These are phyloP conservation scores for Limonius californicus DNA, from an alignment of 1,140 invertebrate species.

Conservation along the genomic window DNA sequence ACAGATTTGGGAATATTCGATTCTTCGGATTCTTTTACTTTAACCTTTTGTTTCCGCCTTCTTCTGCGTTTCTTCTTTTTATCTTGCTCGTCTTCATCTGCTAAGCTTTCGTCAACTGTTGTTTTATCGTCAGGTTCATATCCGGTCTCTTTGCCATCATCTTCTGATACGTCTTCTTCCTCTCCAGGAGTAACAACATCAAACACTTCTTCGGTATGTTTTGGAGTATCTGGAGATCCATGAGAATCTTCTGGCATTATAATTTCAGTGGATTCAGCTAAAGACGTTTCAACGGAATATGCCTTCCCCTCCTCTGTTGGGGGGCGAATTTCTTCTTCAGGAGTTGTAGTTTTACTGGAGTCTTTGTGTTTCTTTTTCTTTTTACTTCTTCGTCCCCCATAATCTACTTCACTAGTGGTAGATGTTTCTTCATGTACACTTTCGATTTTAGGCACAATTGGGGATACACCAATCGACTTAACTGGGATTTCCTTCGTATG, in stretches of 20 bases:
- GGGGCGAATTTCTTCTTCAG: slow-evolving; percentile 35
- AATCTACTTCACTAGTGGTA: slow-evolving; percentile 48
- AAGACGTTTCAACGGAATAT: slow-evolving; percentile 51
- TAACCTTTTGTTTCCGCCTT: slow-evolving; percentile 54
- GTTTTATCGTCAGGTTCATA: slow-evolving; percentile 54
- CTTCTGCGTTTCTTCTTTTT: slow-evolving; percentile 51
- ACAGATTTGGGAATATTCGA: slow-evolving; percentile 46
- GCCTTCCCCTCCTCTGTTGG: slow-evolving; percentile 28
- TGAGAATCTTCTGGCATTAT: slow-evolving; percentile 50
- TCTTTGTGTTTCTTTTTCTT: slow-evolving; percentile 53
- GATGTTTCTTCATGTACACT: slow-evolving; percentile 39
- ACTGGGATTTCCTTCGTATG: slow-evolving; percentile 16
- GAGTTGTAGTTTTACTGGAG: slow-evolving; percentile 23
- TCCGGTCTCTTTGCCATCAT: slow-evolving; percentile 47
- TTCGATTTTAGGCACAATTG: slow-evolving; percentile 42
- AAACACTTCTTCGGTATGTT: slow-evolving; percentile 51
- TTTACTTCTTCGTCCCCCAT: slow-evolving; percentile 46
- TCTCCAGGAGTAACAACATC: slow-evolving; percentile 48
- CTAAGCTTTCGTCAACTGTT: slow-evolving; percentile 53
- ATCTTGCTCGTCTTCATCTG: slow-evolving; percentile 42
- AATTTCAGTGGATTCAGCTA: slow-evolving; percentile 61
- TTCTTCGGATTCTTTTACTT: slow-evolving; percentile 45
- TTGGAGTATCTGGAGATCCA: slow-evolving; percentile 50
- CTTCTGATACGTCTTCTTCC: slow-evolving; percentile 37
- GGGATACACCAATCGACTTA: slow-evolving; percentile 25